Base-by-base conservation (phyloP, 2,797 vertebrate genomes). In the Petrocephalus schoutedeni region DNA sequence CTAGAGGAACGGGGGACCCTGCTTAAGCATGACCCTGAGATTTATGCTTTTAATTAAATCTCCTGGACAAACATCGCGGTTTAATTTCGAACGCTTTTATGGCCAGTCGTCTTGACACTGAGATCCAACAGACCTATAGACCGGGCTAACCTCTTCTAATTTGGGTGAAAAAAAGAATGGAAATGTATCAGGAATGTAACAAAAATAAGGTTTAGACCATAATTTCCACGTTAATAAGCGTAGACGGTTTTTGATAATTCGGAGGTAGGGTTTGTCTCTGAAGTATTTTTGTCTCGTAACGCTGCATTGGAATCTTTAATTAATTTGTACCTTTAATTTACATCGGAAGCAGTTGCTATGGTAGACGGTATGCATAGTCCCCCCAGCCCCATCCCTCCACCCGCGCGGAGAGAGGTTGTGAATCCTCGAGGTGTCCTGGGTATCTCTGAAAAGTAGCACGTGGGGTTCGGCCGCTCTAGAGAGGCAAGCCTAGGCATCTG, bases 21-120 rank as follows among this genome's bases (percentile, higher is more conserved):
- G 88, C 19, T 19, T 45, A 89, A 77, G 58, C 54, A 7, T 54
- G 49, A 71, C 88, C 71, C 54, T 21, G 71, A 89, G 85, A 89
- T 89, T 86, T 89, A 89, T 82, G 88, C 23, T 36, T 89, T 89
- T 89, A 80, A 89, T 89, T 89, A 89, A 89, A 59, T 82, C 71
- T 82, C 57, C 67, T 80, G 85, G 86, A 86, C 88, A 88, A 88
- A 77, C 19, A 86, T 56, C 53, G 54, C 54, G 32, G 53, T 21
- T 14, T 57, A 36, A 36, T 86, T 86, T 19, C 32, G 19, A 57
- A 57, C 36, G 32, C 59, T 59, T 86, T 58, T 58, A 59, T 54
- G 84, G 84, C 84, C 28, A 36, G 84, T 58, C 10, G 23, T 86
- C 28, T 58, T 86, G 56, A 86, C 84, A 86, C 54, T 14, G 14